Evolutionary conservation across 2,113 vertebrate species (phyloP).

Genomic region (Hydrolagus affinis): DNA sequence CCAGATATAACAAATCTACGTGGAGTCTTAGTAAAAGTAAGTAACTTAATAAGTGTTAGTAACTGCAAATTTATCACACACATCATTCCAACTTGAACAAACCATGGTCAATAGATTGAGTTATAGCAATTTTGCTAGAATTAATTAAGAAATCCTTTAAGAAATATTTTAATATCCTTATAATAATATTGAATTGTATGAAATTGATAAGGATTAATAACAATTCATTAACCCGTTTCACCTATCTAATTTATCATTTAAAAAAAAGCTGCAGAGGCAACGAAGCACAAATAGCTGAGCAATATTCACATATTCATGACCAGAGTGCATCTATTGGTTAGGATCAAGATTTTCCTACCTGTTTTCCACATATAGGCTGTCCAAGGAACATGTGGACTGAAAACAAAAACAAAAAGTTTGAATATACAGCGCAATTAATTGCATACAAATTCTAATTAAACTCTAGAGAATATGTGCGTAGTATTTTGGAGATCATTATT

Average conservation of each 20-base stretch:
- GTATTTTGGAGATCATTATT: background rate
- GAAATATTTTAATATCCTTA: background rate
- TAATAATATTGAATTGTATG: background rate
- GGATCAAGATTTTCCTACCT: constrained; percentile 52
- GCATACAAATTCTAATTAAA: background rate
- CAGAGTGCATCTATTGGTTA: background rate
- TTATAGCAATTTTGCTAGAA: no score
- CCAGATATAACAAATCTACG: no score
- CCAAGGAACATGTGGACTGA: constrained; percentile 72
- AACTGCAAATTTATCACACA: no score
- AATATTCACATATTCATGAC: background rate
- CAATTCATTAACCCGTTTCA: background rate
- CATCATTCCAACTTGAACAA: no score
- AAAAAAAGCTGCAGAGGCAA: background rate
- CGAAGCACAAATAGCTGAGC: background rate
- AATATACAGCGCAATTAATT: constrained; percentile 36
- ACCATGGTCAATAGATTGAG: no score
- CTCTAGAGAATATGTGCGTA: background rate
- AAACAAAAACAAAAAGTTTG: constrained; percentile 54
- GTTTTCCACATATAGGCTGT: constrained; percentile 76
- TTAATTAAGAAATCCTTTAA: background rate
- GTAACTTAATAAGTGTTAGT: no score
- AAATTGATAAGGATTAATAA: background rate
- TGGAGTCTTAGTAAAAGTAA: no score
- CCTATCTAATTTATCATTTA: background rate